Base-by-base conservation (phyloP, 2,888 invertebrate genomes). In the Tanypteryx hageni region DNA sequence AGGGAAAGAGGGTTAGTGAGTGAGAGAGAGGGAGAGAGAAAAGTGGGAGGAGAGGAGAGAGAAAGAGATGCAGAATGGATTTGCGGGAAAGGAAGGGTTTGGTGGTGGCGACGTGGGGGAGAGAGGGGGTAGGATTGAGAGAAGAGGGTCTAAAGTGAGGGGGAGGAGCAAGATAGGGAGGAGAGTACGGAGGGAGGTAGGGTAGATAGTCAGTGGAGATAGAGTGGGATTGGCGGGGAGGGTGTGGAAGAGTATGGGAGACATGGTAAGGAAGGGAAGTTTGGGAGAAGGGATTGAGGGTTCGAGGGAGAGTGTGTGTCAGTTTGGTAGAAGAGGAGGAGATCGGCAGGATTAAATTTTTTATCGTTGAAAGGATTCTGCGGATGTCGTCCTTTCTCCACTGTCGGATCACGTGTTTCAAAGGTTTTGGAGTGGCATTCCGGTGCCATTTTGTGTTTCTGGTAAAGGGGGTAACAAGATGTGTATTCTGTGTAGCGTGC, bases 301-400 rank as follows among this genome's bases (percentile, higher is more conserved):
- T 22, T 27, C 22, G 61, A 86, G 61, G 86, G 86, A 86, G 61
- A 86, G 59, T 86, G 89, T 86, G 89, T 89, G 89, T 68, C 64
- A 89, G 31, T 68, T 68, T 56, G 64, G 89, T 18, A 27, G 22
- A 64, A 56, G 83, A 89, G 27, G 86, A 86, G 85, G 61, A 44
- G 68, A 64, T 89, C 64, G 64, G 44, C 61, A 64, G 64, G 89
- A 89, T 89, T 89, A 64, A 89, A 89, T 89, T 89, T 76, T 89
- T 89, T 89, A 89, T 64, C 89, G 44, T 31, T 64, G 89, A 89
- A 89, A 64, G 89, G 64, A 89, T 89, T 68, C 89, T 44, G 89
- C 89, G n/a, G 64, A 56, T 89, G 89, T 56, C 89, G 64, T 89
- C 89, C 31, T 86, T 86, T 64, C 86, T 86, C 86, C 86, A 61